These are phyloP conservation scores for Chesias legatella DNA, from an alignment of 2,888 invertebrate genomes.

Conservation along the genomic window DNA sequence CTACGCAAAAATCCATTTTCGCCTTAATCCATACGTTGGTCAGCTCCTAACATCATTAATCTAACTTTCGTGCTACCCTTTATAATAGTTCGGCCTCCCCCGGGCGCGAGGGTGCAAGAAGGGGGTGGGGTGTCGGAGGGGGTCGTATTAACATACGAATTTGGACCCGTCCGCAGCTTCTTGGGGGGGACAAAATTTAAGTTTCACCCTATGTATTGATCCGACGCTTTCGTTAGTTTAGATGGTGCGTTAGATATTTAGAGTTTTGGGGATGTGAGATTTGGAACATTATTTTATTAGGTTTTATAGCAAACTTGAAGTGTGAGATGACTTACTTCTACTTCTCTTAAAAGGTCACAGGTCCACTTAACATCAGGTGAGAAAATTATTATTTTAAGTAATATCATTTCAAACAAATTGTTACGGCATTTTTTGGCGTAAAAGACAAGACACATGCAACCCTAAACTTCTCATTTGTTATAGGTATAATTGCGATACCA, in stretches of 20 bases:
- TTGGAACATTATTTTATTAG: no score
- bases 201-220: constrained; percentile 76
- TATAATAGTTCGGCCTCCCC: constrained; percentile 79
- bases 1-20: constrained; percentile 25
- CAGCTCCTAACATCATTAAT: constrained; percentile 81
- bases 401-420: no score
- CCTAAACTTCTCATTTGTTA: no score
- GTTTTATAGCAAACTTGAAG: no score
- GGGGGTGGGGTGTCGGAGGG: constrained; percentile 38
- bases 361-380: no score
- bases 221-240: constrained; percentile 55
- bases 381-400: no score
- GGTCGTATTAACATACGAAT: constrained; percentile 77
- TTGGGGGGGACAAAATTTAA: constrained; percentile 74
- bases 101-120: constrained; percentile 45
- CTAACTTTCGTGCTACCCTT: constrained; percentile 81
- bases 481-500: no score
- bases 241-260: constrained; percentile 34
- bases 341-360: no score
- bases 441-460: no score
- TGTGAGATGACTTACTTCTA: no score
- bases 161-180: constrained; percentile 69
- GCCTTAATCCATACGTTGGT: constrained; percentile 54
- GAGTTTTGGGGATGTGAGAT: neutral
- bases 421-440: no score